Percentiles rank a stretch among this genome's conserved stretches.
phyloP scores from a whole-genome alignment of 2,888 invertebrate species.

The Parascotia fuliginaria region DNA sequence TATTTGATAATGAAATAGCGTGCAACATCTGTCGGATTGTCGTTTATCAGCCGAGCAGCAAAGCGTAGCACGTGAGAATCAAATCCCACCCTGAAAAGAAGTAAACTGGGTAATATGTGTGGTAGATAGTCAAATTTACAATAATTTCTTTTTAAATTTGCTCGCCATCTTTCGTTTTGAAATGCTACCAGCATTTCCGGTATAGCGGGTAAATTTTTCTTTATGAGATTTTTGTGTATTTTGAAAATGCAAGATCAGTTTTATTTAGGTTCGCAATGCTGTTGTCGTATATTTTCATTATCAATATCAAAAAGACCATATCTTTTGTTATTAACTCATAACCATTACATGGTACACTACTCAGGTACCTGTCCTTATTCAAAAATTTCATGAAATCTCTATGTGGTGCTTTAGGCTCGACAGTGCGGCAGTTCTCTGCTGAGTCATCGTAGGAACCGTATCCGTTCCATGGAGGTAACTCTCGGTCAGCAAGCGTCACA shows the following conservation, averaged over 20 bases:
- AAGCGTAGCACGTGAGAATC: conserved; percentile 93
- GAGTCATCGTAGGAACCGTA: conserved; percentile 96
- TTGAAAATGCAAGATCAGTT: no score
- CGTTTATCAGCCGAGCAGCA: conserved; percentile 90
- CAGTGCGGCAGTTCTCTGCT: conserved; percentile 92
- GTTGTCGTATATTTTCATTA: no score
- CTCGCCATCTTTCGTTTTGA: no score
- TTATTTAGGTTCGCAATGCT: no score
- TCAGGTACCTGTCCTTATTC: conserved; percentile 92
- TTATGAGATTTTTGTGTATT: background rate
- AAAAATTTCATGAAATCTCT: conserved; percentile 93
- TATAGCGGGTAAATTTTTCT: background rate
- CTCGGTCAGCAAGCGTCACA: conserved; percentile 65
- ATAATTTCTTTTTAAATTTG: no score
- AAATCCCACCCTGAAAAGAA: conserved; percentile 88
- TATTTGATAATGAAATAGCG: conserved; percentile 93
- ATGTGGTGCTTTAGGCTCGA: conserved; percentile 92
- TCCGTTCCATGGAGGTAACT: conserved; percentile 95
- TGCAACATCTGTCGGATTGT: conserved; percentile 87
- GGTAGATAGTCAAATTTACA: background rate
- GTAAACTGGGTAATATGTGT: conserved; percentile 35
- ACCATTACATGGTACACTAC: no score
- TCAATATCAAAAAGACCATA: no score
- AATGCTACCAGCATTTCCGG: no score
- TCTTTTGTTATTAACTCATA: no score